Base-by-base conservation (phyloP, 2,113 vertebrate genomes). In the Myiopsitta monachus region DNA sequence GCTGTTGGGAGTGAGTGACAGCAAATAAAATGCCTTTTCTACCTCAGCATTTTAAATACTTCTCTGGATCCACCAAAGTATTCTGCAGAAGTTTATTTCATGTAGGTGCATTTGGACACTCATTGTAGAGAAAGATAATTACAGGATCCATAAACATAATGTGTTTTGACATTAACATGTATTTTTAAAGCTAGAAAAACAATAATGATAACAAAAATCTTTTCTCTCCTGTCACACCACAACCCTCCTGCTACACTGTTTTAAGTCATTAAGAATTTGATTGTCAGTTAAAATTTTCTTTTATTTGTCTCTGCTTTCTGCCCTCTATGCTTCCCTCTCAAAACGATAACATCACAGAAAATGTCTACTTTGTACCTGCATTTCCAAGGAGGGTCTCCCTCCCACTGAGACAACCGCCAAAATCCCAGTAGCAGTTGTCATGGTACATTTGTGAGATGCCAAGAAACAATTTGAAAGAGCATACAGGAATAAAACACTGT, bases 341-440 rank as follows among this genome's bases (percentile, higher is more conserved):
- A 73, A 93, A 79, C 73, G 6, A 69, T 3, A n/a, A 79, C 78
- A 61, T 26, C 26, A 31, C 0, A 9, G 54, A 41, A 66, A 83
- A 79, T 26, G 2, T 31, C 78, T 64, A 6, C n/a, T 69, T 57
- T 76, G 74, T 69, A 76, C 77, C 69, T 95, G 74, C 75, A 66
- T 27, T 76, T 92, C 66, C 94, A 74, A 84, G 52, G 30, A 85
- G 18, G 22, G 16, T 90, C 84, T 87, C 38, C 66, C 61, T 68
- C 70, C 74, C 61, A 31, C 73, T 89, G 90, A 61, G 87, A 87
- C 46, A 91, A 67, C 61, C 91, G 74, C 73, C 82, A 68, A 18
- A 87, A 88, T 74, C 74, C 54, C 88, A 93, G 79, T 72, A 90
- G 62, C 66, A 47, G 62, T 77, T 95, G 91, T 85, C 84, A 69